Conservation (phyloP, 1,140 invertebrate species). For the Papilio dardanus region DNA sequence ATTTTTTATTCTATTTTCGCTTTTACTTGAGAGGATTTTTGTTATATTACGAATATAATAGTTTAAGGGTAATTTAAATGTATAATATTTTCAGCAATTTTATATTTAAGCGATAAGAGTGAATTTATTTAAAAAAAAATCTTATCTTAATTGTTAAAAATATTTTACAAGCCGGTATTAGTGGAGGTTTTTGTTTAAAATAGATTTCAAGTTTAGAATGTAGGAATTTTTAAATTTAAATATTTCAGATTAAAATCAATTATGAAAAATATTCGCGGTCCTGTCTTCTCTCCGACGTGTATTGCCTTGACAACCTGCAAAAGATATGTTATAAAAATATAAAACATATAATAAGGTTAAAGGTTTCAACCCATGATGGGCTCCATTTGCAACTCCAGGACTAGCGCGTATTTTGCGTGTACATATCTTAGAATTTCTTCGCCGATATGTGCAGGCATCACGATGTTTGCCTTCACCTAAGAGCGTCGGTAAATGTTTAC, state of each 20-base stretch:
- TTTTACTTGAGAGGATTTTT: not conserved
- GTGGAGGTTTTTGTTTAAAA: not conserved
- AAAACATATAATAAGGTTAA: too few species aligned
- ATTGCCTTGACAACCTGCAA: not conserved
- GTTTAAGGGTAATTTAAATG: not conserved
- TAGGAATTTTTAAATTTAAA: constrained; percentile 2
- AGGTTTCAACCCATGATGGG: too few species aligned
- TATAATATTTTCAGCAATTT: not conserved
- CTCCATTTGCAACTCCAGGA: too few species aligned
- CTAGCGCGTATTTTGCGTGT: too few species aligned
- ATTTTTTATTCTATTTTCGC: not conserved
- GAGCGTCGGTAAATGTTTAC: too few species aligned
- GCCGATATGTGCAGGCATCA: too few species aligned
- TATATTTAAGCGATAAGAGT: not conserved
- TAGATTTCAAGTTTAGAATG: not conserved
- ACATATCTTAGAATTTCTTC: too few species aligned
- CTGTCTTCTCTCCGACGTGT: not conserved
- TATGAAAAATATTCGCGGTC: too few species aligned
- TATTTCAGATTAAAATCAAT: not conserved
- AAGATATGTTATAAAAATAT: too few species aligned
- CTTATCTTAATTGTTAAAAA: not conserved
- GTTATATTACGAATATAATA: not conserved
- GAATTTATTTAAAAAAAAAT: not conserved
- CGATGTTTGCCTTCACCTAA: too few species aligned
- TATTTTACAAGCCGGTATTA: not conserved